These are phyloP conservation scores for Diplodus puntazzo DNA, from an alignment of 2,797 vertebrate genomes.

Conservation along the genomic window DNA sequence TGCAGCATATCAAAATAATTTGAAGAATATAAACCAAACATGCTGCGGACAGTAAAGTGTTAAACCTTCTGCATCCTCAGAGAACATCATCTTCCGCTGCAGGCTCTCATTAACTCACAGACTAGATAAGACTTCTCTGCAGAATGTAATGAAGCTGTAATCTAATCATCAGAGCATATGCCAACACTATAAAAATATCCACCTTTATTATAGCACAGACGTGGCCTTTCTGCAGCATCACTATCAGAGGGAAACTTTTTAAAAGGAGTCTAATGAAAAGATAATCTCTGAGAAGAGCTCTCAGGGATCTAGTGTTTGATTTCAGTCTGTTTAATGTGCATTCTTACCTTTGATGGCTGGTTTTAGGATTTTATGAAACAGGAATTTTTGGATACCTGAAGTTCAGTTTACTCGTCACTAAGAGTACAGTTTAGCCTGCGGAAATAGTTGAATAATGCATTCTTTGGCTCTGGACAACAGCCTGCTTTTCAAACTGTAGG, in stretches of 20 bases:
- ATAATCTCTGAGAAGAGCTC: constrained; percentile 45
- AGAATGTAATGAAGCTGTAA: constrained; percentile 65
- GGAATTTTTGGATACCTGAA: not conserved
- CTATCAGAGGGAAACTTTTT: constrained; percentile 30
- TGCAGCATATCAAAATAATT: too few species aligned
- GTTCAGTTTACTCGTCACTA: not conserved
- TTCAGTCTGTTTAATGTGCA: constrained; percentile 24
- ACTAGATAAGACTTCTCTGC: constrained; percentile 59
- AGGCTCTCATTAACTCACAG: constrained; percentile 62
- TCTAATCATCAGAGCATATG: constrained; percentile 56
- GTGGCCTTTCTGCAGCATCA: constrained; percentile 18
- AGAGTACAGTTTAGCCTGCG: not conserved
- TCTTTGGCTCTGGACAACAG: not conserved
- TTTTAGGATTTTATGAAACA: constrained; percentile 33
- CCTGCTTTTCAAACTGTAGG: not conserved
- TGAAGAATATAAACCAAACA: not conserved
- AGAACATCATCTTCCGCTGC: constrained; percentile 51
- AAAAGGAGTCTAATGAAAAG: constrained; percentile 33
- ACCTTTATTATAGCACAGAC: constrained; percentile 28
- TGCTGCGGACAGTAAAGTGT: constrained; percentile 24
- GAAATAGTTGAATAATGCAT: not conserved
- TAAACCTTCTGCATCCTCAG: constrained; percentile 27
- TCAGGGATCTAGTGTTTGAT: constrained; percentile 41
- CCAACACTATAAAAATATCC: constrained; percentile 59
- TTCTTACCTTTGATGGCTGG: constrained; percentile 26